Percentiles rank a stretch among this genome's conserved stretches.
These are phyloP conservation scores for Ctenosaura bakeri DNA, from an alignment of 2,797 vertebrate genomes.

Conservation along the genomic window DNA sequence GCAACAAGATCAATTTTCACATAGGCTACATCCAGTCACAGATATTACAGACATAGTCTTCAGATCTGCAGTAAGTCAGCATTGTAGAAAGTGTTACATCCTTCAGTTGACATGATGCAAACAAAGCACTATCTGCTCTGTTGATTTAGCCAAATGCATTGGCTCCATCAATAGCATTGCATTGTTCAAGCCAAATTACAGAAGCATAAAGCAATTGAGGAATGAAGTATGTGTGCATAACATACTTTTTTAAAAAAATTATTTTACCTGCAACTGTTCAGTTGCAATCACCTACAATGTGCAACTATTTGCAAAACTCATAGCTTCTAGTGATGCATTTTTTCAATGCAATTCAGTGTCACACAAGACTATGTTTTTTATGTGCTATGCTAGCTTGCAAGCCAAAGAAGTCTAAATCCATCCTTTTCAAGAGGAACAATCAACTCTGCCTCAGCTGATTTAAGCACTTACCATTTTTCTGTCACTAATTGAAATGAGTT, in stretches of 20 bases:
- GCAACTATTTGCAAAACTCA: neutral
- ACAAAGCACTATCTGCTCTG: neutral
- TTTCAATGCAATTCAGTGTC: constrained; percentile 47
- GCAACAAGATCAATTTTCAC: neutral
- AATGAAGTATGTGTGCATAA: constrained; percentile 15
- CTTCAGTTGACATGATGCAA: neutral
- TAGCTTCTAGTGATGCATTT: constrained; percentile 46
- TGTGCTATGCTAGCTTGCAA: constrained; percentile 5
- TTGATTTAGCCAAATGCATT: no score
- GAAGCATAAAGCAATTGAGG: neutral
- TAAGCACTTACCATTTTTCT: neutral
- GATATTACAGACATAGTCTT: neutral
- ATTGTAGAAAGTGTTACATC: neutral
- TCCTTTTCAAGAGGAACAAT: neutral
- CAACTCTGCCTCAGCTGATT: neutral
- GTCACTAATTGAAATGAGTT: neutral
- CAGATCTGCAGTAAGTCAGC: neutral
- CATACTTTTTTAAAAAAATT: neutral
- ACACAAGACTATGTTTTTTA: neutral
- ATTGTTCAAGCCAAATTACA: neutral
- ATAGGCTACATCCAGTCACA: neutral
- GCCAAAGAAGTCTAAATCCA: constrained; percentile 21
- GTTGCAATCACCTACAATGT: neutral
- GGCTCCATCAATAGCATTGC: neutral
- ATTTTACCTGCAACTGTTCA: neutral